Conservation (phyloP, 2,888 invertebrate genomes). For the Selenia dentaria region DNA sequence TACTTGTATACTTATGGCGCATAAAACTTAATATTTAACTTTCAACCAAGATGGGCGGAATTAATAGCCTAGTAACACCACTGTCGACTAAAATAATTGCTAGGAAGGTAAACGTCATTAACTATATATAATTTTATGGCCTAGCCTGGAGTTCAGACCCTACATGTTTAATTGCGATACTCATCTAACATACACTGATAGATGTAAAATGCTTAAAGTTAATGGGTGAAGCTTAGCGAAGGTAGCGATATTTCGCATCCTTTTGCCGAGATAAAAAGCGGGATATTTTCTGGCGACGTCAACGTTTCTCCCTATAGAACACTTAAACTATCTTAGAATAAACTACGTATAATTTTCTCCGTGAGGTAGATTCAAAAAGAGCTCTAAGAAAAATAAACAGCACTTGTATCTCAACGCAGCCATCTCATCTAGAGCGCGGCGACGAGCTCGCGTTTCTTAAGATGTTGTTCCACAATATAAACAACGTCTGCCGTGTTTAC, state of each 20-base stretch:
- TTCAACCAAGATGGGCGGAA: conserved; percentile 10
- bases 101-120: conserved; percentile 21
- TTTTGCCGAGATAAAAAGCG: conserved; percentile 32
- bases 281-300: conserved; percentile 33
- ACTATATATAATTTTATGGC: conserved; percentile 26
- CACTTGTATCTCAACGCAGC: conserved; percentile 73
- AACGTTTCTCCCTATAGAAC: conserved; percentile 35
- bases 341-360: conserved; percentile 66
- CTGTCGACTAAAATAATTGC: conserved; percentile 23
- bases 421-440: conserved; percentile 70
- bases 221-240: conserved; percentile 13
- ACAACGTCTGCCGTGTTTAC: conserved; percentile 67
- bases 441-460: conserved; percentile 67
- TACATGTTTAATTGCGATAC: conserved; percentile 18
- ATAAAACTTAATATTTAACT: conserved; percentile 17
- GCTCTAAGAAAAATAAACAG: conserved; percentile 70
- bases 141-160: conserved; percentile 7
- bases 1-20: conserved; percentile 10
- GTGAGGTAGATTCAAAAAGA: conserved; percentile 63
- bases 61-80: conserved; percentile 22
- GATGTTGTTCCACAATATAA: conserved; percentile 65
- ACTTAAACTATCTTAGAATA: conserved; percentile 59
- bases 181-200: conserved; percentile 7
- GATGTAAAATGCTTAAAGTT: conserved; percentile 16
- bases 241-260: conserved; percentile 13